Evolutionary conservation across 1,140 invertebrate species (phyloP).

Genomic region (Rhagoletis pomonella): DNA sequence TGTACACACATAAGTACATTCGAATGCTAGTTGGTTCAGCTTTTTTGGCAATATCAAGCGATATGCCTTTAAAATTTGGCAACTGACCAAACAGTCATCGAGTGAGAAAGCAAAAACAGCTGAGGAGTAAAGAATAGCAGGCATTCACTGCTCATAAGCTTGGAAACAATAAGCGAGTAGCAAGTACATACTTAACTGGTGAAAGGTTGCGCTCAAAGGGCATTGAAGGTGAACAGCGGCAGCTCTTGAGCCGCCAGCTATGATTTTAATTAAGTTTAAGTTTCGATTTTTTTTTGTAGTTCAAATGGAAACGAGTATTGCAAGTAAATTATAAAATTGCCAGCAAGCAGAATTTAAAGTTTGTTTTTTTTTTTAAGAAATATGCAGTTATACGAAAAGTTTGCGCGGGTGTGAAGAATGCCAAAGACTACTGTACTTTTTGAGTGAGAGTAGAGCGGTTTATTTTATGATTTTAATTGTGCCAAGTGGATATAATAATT

Average conservation of each 20-base stretch:
- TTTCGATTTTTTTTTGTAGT: neutral
- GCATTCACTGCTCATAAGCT: neutral
- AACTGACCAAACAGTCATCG: neutral
- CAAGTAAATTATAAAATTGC: no score
- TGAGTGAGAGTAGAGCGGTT: no score
- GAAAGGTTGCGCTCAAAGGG: neutral
- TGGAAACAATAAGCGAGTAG: neutral
- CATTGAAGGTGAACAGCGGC: neutral
- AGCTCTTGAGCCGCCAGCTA: neutral
- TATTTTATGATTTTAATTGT: no score
- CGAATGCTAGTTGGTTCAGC: neutral
- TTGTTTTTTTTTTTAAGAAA: no score
- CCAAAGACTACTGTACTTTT: no score
- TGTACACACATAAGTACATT: no score
- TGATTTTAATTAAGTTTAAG: constrained; percentile 40
- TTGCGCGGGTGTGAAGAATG: no score
- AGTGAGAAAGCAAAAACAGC: neutral
- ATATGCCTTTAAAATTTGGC: neutral
- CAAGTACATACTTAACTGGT: neutral
- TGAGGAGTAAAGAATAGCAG: neutral
- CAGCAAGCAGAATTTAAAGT: no score
- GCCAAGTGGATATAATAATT: no score
- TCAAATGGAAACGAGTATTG: no score
- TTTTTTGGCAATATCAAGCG: neutral
- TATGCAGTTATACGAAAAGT: no score